Evolutionary conservation across 2,888 invertebrate species (phyloP).

Genomic region (Troglohyphantes excavatus): DNA sequence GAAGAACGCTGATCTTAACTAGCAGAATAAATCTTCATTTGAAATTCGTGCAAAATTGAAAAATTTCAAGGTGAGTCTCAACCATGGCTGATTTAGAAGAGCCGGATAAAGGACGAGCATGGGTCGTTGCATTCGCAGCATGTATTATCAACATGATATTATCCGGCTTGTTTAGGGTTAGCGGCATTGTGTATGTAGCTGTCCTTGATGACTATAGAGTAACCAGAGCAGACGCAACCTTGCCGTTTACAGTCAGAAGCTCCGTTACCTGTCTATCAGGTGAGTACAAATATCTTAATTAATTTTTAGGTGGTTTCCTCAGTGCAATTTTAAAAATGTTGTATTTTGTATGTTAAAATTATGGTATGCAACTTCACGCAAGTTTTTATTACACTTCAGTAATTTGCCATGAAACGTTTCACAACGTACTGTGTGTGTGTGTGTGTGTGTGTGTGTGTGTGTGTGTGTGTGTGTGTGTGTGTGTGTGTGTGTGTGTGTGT

Average conservation of each 20-base stretch:
- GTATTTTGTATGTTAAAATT: too few relatives aligned
- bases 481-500: conserved; percentile 2
- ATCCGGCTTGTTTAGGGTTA: conserved; percentile 26
- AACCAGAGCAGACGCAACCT: conserved; percentile 28
- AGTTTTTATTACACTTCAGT: too few relatives aligned
- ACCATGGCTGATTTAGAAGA: background rate
- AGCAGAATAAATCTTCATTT: too few relatives aligned
- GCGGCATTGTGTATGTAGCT: conserved; percentile 31
- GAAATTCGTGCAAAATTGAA: background rate
- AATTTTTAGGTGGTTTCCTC: too few relatives aligned
- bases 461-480: conserved; percentile 2
- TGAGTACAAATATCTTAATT: too few relatives aligned
- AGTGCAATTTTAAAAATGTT: too few relatives aligned
- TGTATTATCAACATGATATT: conserved; percentile 46
- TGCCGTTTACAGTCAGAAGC: conserved; percentile 6
- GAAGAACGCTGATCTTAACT: too few relatives aligned
- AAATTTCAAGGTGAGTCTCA: too few relatives aligned
- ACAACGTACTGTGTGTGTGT: background rate
- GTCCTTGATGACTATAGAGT: conserved; percentile 18
- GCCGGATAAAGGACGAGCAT: conserved; percentile 14
- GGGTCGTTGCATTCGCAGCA: conserved; percentile 25
- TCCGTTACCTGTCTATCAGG: conserved; percentile 14
- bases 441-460: conserved; percentile 2
- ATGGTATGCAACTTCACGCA: too few relatives aligned
- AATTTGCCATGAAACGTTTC: too few relatives aligned